Conservation (phyloP, 2,113 vertebrate genomes). For the Myrmophylax atrothorax region DNA sequence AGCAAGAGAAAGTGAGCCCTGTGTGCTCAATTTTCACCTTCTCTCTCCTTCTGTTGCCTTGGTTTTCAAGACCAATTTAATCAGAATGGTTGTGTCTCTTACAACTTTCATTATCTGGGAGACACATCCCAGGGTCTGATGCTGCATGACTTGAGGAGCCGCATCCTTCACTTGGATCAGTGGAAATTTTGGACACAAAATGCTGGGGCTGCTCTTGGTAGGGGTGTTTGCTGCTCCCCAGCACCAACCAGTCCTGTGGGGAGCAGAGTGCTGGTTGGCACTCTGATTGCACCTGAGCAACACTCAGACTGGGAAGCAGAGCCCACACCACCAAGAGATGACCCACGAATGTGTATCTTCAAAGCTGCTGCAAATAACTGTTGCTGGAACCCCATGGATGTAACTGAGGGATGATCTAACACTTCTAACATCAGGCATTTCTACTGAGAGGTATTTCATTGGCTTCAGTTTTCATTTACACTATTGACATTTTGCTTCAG, state of each 20-base stretch:
- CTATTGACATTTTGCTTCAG: background rate
- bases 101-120: background rate
- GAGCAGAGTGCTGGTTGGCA: background rate
- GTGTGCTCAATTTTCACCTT: slow-evolving; percentile 1
- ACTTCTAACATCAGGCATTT: slow-evolving; percentile 22
- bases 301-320: background rate
- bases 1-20: background rate
- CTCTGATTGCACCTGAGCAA: background rate
- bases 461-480: background rate
- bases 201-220: background rate
- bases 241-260: background rate
- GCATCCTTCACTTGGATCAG: background rate
- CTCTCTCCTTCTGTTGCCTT: background rate
- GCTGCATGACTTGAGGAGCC: background rate
- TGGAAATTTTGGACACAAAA: background rate
- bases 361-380: background rate
- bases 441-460: slow-evolving; percentile 11
- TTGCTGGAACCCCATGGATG: background rate
- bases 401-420: background rate
- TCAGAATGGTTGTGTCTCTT: background rate
- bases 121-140: background rate
- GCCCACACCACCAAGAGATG: background rate
- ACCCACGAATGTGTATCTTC: background rate
- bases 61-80: background rate
- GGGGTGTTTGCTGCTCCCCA: background rate